Evolutionary conservation across 1,140 invertebrate species (phyloP), one percentile per base, ranked within the genome.

Genomic region (Euwallacea fornicatus): DNA sequence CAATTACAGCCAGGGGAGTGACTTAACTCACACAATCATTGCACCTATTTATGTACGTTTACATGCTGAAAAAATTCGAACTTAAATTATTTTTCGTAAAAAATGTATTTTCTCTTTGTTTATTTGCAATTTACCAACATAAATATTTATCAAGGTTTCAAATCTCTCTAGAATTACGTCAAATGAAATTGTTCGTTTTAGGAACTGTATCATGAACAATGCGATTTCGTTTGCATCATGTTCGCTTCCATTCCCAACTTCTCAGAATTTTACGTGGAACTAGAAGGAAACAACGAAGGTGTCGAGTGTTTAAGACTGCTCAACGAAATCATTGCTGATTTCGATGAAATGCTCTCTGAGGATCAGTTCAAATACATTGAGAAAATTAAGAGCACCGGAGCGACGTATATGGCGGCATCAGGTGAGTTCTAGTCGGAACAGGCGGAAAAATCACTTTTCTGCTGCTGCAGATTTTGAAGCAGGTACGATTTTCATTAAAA

Each of bases 211-310:
- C 95, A 97, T 81, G 94, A 98, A 79, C 93, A 97, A 81, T 98
- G 96, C 82, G 93, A 95, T 73, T 93, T 90, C 63, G 95, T 97
- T 7, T 97, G 95, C 83, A 92, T 98, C 43, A 91, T 98, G 87
- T 98, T 98, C 80, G 95, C 95, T 0, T 96, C 94, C 46, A 97
- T 98, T 78, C 94, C 96, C 0, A 98, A 98, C 83, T 98, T 98
- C 83, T 97, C 95, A 0, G 95, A 98, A 76, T 98, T 98, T 83
- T 98, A 98, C 82, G 93, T 96, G 54, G 95, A 98, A 81, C 85
- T 97, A 42, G 96, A 97, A 80, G 93, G 92, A 53, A 97, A 95
- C 82, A 95, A 96, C 82, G 94, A 97, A 81, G 96, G 96, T 2
- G 91, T 98, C 10, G 96, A 98, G 81, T 98, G 96, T 81, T 86